A percentile compares a stretch with the other conserved stretches of the same genome.
These are phyloP conservation scores for Astreopora myriophthalma DNA, from an alignment of 64 coral and sea anemone genomes.

Conservation along the genomic window DNA sequence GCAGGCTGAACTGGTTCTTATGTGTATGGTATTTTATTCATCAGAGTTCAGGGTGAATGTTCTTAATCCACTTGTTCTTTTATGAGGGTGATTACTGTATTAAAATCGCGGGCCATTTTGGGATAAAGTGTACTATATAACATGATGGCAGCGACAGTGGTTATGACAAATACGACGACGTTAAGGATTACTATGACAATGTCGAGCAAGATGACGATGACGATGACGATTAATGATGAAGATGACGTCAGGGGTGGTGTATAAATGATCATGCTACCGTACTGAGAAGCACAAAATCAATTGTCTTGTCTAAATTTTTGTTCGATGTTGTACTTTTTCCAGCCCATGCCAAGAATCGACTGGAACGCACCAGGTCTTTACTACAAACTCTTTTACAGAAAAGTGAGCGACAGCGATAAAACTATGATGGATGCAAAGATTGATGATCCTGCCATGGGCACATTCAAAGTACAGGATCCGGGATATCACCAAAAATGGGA, in stretches of 20 bases:
- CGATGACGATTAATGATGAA: too few species aligned
- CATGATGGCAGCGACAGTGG: too few species aligned
- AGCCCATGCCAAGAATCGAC: constrained; percentile 63
- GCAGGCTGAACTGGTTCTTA: too few species aligned
- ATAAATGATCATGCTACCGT: neutral
- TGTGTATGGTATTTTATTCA: too few species aligned
- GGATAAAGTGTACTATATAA: too few species aligned
- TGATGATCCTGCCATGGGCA: neutral
- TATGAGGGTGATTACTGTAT: too few species aligned
- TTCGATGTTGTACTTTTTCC: neutral
- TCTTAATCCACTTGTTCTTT: too few species aligned
- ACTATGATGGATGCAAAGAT: neutral
- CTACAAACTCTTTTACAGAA: constrained; percentile 25
- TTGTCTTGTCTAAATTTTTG: neutral
- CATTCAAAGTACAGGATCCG: constrained; percentile 22
- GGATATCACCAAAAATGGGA: constrained; percentile 73
- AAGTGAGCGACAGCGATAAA: neutral
- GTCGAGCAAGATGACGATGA: too few species aligned
- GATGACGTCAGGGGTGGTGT: neutral
- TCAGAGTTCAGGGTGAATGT: too few species aligned
- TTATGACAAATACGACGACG: too few species aligned
- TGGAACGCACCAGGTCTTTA: constrained; percentile 42
- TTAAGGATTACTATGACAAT: too few species aligned
- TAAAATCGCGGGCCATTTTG: too few species aligned
- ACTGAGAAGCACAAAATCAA: neutral